Evolutionary conservation across 2,113 vertebrate species (phyloP).

Genomic region (Sturnus vulgaris): DNA sequence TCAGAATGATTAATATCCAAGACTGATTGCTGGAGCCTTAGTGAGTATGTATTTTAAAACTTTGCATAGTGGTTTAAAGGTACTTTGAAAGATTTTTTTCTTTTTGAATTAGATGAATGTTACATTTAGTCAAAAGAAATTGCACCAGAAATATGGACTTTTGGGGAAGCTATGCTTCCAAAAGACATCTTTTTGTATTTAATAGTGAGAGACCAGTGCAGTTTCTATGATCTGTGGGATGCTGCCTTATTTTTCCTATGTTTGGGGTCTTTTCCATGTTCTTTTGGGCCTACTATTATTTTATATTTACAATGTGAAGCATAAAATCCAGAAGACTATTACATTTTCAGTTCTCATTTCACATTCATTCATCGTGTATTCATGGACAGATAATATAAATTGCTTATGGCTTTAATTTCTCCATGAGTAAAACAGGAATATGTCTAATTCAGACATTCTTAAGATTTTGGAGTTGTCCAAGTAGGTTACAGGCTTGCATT

Average conservation of each 20-base stretch:
- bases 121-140: neutral
- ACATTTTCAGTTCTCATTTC: neutral
- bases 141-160: neutral
- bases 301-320: neutral
- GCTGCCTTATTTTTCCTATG: neutral
- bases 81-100: neutral
- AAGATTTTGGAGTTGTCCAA: neutral
- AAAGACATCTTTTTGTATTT: neutral
- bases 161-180: neutral
- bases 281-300: neutral
- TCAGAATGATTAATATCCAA: constrained; percentile 27
- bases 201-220: neutral
- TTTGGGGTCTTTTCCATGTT: neutral
- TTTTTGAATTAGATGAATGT: neutral
- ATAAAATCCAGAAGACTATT: neutral
- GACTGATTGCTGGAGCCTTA: neutral
- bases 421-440: neutral
- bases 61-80: neutral
- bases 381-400: neutral
- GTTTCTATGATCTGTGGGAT: neutral
- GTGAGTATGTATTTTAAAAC: neutral
- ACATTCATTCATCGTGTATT: neutral
- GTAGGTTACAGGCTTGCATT: neutral
- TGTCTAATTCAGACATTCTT: neutral
- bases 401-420: neutral